Percentiles rank a stretch among this genome's conserved stretches.
Conservation (phyloP, 2,888 invertebrate genomes). For the Odontothrips loti region DNA sequence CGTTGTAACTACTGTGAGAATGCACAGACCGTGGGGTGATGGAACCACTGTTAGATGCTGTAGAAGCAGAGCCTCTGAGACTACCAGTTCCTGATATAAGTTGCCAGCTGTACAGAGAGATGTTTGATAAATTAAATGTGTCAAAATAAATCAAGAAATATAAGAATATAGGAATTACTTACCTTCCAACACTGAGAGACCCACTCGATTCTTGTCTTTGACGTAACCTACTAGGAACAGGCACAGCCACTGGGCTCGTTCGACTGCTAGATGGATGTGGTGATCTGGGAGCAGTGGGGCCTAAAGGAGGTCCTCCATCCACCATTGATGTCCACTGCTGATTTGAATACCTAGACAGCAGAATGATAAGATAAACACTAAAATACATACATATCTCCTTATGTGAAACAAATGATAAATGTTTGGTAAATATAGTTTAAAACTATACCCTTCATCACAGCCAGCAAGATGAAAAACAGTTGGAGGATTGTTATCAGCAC, state of each 20-base stretch:
- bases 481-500: slow-evolving; percentile 49
- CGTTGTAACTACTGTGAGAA: slow-evolving; percentile 40
- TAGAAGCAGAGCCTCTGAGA: slow-evolving; percentile 53
- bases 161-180: slow-evolving; percentile 28
- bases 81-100: slow-evolving; percentile 65
- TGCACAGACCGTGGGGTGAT: slow-evolving; percentile 39
- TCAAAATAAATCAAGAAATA: slow-evolving; percentile 6
- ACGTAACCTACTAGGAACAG: slow-evolving; percentile 51
- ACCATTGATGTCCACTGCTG: not conserved
- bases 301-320: not conserved
- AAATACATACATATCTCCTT: slow-evolving; percentile 28
- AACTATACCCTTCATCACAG: slow-evolving; percentile 34
- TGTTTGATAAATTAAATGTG: not conserved
- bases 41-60: slow-evolving; percentile 41
- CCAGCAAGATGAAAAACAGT: slow-evolving; percentile 40
- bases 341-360: not conserved
- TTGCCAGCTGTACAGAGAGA: slow-evolving; percentile 56
- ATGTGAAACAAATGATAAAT: slow-evolving; percentile 22
- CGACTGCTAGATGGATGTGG: slow-evolving; percentile 43
- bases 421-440: slow-evolving; percentile 32
- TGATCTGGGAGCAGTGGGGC: not conserved
- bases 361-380: not conserved
- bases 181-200: slow-evolving; percentile 53
- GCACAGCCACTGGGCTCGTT: slow-evolving; percentile 64
- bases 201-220: slow-evolving; percentile 58